Base-by-base conservation (phyloP, 2,113 vertebrate genomes). In the Neodontobutis hainanensis region DNA sequence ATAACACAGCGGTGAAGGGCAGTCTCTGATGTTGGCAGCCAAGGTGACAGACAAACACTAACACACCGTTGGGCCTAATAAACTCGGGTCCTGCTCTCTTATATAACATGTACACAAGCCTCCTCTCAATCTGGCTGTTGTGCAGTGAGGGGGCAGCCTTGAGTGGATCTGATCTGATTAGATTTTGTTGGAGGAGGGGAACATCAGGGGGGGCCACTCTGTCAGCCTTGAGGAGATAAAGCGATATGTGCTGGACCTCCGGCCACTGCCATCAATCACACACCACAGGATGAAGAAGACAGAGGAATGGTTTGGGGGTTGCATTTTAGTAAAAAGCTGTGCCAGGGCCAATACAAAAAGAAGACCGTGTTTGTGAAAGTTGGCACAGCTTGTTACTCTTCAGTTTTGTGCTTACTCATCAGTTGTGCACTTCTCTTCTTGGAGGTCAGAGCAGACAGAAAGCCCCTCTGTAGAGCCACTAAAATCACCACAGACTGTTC, bases 181-280 rank as follows among this genome's bases (percentile, higher is more conserved):
- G 90, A 91, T 84, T 90, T 85, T 86, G 79, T 19, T 15, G 61
- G 60, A 81, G 81, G 76, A 84, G 83, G 82, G 50, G 47, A 53
- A 36, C 12, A 38, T 40, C 19, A 65, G 70, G 84, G 89, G 87
- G 90, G 88, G 88, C 86, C 83, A 82, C 82, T 81, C 82, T 61
- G 11, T 82, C 91, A 93, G 85, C 94, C 94, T 95, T 95, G 93
- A 91, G 83, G 79, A 52, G 85, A 91, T 94, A 77, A 91, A 94
- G 90, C 81, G 86, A 91, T 91, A 91, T 89, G 84, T 91, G 80
- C 7, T 80, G 91, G 88, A 90, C 88, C 87, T 75, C 84, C 82
- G 82, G 90, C 87, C 88, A 68, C 69, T 63, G 49, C 66, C 83
- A 85, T 90, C 71, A 71, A 27, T 88, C 78, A 85, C 68, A 14